These are phyloP conservation scores for Cryptotermes secundus DNA, from an alignment of 1,140 invertebrate genomes.

Conservation along the genomic window DNA sequence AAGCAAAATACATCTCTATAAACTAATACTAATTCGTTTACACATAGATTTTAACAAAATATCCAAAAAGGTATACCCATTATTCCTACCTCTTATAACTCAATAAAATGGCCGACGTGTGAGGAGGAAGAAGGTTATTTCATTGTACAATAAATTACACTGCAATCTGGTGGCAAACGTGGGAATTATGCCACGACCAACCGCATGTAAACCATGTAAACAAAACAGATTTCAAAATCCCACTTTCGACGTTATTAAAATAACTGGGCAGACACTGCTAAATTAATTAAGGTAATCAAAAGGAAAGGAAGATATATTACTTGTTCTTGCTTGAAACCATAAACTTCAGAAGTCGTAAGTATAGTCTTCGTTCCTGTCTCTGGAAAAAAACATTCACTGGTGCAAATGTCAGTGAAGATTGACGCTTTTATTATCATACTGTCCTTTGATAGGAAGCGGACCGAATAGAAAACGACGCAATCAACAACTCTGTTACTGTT, in stretches of 20 bases:
- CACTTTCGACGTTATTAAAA: no score
- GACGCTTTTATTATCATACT: no score
- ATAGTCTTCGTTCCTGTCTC: no score
- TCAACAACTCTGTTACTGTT: no score
- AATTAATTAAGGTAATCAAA: neutral
- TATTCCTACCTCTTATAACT: constrained; percentile 4
- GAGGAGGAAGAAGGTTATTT: neutral
- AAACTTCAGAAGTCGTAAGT: no score
- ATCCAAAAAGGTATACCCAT: constrained; percentile 1
- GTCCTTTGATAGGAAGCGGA: no score
- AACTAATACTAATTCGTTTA: neutral
- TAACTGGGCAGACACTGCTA: no score
- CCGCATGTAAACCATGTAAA: neutral
- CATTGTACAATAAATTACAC: neutral
- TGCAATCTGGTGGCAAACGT: neutral
- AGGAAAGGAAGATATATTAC: neutral
- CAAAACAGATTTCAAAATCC: neutral
- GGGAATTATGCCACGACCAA: neutral
- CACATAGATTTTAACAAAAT: neutral
- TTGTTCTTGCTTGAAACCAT: neutral
- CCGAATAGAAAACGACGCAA: no score
- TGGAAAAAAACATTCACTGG: no score
- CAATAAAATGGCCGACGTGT: neutral
- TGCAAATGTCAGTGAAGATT: no score
- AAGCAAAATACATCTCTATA: neutral